These are phyloP conservation scores for Sciurus carolinensis DNA, from an alignment of 2,797 vertebrate species.

Conservation along the genomic window DNA sequence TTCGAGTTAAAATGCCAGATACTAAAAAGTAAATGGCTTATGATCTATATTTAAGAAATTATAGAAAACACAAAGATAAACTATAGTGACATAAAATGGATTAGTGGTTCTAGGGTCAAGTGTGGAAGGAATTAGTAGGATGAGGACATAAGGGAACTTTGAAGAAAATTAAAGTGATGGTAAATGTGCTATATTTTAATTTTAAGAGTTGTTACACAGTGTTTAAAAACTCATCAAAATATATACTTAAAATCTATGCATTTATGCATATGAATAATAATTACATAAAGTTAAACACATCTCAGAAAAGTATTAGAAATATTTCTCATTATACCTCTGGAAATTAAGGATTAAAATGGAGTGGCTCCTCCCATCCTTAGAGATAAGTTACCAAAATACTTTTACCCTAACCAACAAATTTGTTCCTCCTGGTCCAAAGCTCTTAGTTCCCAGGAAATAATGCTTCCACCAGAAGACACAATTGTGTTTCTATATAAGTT, in stretches of 20 bases:
- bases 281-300: neutral
- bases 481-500: neutral
- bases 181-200: neutral
- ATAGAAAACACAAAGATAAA: constrained; percentile 48
- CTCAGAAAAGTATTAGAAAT: neutral
- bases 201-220: neutral
- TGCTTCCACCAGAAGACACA: neutral
- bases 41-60: constrained; percentile 6
- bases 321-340: neutral
- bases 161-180: neutral
- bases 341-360: neutral
- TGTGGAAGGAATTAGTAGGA: neutral
- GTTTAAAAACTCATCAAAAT: constrained; percentile 2
- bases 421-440: neutral
- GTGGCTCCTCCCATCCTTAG: neutral
- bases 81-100: constrained; percentile 29
- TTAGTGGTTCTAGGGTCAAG: neutral
- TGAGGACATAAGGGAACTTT: neutral
- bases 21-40: constrained; percentile 3
- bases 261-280: neutral
- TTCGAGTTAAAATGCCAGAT: neutral
- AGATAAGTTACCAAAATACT: neutral
- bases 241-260: neutral
- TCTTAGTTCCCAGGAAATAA: neutral
- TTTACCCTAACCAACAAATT: neutral